Evolutionary conservation across 2,888 invertebrate species (phyloP).

Genomic region (Antitype chi): DNA sequence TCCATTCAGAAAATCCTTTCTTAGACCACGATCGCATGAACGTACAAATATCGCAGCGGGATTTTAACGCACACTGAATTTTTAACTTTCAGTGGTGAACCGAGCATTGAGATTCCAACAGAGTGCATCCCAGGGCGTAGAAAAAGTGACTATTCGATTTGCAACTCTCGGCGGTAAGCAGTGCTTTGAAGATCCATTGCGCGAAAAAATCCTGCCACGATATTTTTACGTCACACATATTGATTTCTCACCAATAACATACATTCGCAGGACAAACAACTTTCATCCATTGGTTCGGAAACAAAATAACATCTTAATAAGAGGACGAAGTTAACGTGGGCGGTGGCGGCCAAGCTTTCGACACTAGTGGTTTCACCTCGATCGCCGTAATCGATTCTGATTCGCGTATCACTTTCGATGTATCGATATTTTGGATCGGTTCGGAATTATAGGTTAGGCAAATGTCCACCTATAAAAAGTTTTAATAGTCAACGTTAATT

Average conservation of each 20-base stretch:
- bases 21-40: not conserved
- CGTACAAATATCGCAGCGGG: too few species aligned
- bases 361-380: constrained; percentile 73
- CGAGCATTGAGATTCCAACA: too few species aligned
- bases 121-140: too few species aligned
- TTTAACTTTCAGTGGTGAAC: too few species aligned
- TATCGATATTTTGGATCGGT: constrained; percentile 51
- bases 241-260: constrained; percentile 35
- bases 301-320: constrained; percentile 78
- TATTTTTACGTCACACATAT: constrained; percentile 1
- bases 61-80: too few species aligned
- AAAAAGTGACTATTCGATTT: too few species aligned
- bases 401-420: constrained; percentile 76
- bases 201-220: too few species aligned
- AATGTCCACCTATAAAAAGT: not conserved
- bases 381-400: constrained; percentile 77
- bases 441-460: not conserved
- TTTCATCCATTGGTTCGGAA: constrained; percentile 67
- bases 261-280: constrained; percentile 62
- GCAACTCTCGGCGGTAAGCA: too few species aligned
- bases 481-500: too few species aligned
- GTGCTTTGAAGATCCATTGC: too few species aligned
- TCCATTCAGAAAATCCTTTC: not conserved
- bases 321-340: constrained; percentile 74
- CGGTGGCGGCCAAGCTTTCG: constrained; percentile 73